Evolutionary conservation across 1,140 invertebrate species (phyloP), one percentile per base, ranked within the genome.

Genomic region (Trichogramma pretiosum): DNA sequence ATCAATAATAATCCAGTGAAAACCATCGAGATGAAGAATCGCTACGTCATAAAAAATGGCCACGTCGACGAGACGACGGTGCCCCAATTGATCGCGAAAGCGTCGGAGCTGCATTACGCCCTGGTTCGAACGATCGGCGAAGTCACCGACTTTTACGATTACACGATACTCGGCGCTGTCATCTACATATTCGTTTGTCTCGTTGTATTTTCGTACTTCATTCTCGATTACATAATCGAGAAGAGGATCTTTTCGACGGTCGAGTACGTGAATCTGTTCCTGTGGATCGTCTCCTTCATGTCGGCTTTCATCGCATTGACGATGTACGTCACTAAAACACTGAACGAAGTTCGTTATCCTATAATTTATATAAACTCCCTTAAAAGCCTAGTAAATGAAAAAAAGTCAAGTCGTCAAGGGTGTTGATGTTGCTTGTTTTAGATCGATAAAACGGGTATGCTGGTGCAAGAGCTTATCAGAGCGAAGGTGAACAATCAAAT

Each of bases 161-260:
- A 34, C 5, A 21, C 32, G 0, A 28, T 44, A 14, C 24, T 44
- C 18, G 30, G 4, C 2, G 21, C 30, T n/a, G 28, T 46, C 4
- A 28, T 24, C 3, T 46, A 46, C 23, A 37, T 46, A n/a, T 46
- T 46, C 4, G 11, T 28, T 2, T 46, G 23, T 19, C n/a, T 46
- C 4, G 16, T 46, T 0, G 16, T 37, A 1, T 46, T 19, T 13
- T 13, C 17, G 2, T 46, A 46, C 18, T 36, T 36, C 19, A 1
- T 46, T 9, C 5, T 46, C 11, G 33, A 17, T 8, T 9, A 36
- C 4, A 5, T 46, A 1, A 26, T 46, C 10, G 43, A 46, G 14
- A 46, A 37, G 10, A 10, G 17, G 0, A 26, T n/a, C 7, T 46
- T 46, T 18, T 5, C 2, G 7, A 10, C 17, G 3, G 8, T 42